Base-by-base conservation (phyloP, 2,888 invertebrate species). In the Spialia ferax region DNA sequence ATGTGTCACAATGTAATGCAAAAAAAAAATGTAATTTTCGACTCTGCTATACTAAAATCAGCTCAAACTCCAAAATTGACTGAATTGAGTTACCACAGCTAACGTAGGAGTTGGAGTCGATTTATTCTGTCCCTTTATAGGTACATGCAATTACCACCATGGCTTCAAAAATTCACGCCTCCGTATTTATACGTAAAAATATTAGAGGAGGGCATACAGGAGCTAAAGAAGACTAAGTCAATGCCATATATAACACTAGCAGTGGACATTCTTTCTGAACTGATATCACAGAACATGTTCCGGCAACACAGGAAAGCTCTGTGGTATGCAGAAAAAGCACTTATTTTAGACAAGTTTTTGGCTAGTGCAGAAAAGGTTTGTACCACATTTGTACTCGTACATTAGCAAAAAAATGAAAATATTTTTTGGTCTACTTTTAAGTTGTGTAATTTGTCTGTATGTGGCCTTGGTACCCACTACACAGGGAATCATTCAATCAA, bases 261-360 rank as follows among this genome's bases (percentile, higher is more conserved):
- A 0, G 85, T 95, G 23, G 83, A 92, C 0, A 87, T 95, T 45
- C 83, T 96, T 0, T 80, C 87, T 4, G 76, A 82, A 7, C 81
- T 96, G 18, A 85, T 96, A 15, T 74, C 73, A 0, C 95, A 96
- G 77, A 79, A 80, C 1, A 71, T 79, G 0, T 95, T 94, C 76
- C 79, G 92, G 50, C 86, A 86, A 26, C 89, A 94, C 61, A 91
- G 89, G 71, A 87, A 88, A 70, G 92, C 92, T 0, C 78, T 85
- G 1, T 95, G 94, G 96, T 96, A 94, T 79, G 94, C 95, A 26
- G 94, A 96, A 73, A 91, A 95, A 65, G 94, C 96, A 0, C 87
- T 96, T 0, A 95, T 96, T 74, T 83, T 95, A 23, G 94, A 96
- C 63, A 93, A 88, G 69, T 71, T 81, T 65, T 70, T 84, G 63